Evolutionary conservation across 2,113 vertebrate genomes (phyloP), one percentile per base, ranked within the genome.

Genomic region (Zingel zingel): DNA sequence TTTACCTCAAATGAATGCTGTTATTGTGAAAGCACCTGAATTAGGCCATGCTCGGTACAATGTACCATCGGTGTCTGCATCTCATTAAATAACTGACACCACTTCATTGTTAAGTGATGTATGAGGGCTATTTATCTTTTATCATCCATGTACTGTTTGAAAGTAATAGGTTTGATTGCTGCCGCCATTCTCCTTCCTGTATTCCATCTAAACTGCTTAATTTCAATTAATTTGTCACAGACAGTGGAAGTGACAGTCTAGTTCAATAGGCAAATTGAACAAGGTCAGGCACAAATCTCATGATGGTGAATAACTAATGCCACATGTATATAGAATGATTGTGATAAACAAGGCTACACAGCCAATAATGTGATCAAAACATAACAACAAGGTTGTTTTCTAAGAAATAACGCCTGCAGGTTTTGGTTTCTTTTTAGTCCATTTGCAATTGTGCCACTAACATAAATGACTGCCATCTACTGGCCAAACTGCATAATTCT

Each of bases 111-210:
- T 86, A 90, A 94, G 90, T 79, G 94, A 91, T 93, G 94, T 96
- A 96, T 96, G 95, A 95, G 96, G 95, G 95, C 95, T 94, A 91
- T 96, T 96, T 95, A 95, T 96, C 96, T 96, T 95, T 96, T 95
- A 95, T 94, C 91, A 93, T 95, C 94, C 90, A 87, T 94, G 94
- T 93, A 92, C 95, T 95, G 93, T 78, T 89, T 89, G 67, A 86
- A 93, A 85, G 81, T 75, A 87, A 90, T 92, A 88, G 63, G 92
- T 89, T 92, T 95, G 92, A 94, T 97, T 91, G 92, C 94, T 94
- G 93, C 91, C 93, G 94, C 88, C 84, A 93, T 92, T 94, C 91
- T 93, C 94, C 91, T 91, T 89, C 87, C 94, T 95, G 94, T 93
- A 94, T 91, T 94, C 90, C 92, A 95, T 95, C 74, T 61, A 83